Conservation (phyloP, 1,140 invertebrate species). For the Caenorhabditis brenneri region DNA sequence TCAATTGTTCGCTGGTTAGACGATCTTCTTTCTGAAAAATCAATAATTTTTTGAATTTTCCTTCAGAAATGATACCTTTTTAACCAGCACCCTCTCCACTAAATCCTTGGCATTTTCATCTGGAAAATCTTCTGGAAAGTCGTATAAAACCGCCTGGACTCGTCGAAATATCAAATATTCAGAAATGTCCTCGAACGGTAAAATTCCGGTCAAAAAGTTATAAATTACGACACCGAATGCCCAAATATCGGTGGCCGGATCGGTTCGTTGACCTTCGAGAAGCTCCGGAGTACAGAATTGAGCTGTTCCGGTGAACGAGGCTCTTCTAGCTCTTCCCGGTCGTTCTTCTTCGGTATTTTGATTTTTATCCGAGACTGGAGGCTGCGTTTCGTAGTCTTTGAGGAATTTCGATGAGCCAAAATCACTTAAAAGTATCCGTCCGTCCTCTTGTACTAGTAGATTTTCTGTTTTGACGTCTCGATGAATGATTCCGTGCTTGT, state of each 20-base stretch:
- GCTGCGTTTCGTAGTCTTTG: neutral
- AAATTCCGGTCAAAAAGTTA: constrained; percentile 80
- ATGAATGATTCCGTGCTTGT: constrained; percentile 87
- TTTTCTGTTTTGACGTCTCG: constrained; percentile 77
- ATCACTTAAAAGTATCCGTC: constrained; percentile 94
- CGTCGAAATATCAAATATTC: constrained; percentile 97
- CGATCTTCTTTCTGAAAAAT: constrained; percentile 41
- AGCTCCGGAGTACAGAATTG: constrained; percentile 95
- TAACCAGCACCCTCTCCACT: constrained; percentile 82
- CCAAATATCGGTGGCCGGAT: constrained; percentile 86
- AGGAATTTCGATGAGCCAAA: constrained; percentile 84
- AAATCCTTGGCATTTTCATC: constrained; percentile 81
- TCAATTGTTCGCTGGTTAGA: constrained; percentile 39
- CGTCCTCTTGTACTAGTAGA: constrained; percentile 81
- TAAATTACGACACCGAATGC: constrained; percentile 93
- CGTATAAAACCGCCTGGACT: constrained; percentile 87
- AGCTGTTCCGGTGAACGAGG: constrained; percentile 94
- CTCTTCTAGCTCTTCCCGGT: constrained; percentile 70
- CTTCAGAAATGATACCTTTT: neutral
- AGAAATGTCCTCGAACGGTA: constrained; percentile 76
- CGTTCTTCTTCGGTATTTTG: neutral
- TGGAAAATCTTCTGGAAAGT: constrained; percentile 88
- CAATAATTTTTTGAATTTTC: neutral
- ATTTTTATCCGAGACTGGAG: too few species aligned
- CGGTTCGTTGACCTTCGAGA: constrained; percentile 69